Evolutionary conservation across 2,888 invertebrate genomes (phyloP).

Genomic region (Apeira syringaria): DNA sequence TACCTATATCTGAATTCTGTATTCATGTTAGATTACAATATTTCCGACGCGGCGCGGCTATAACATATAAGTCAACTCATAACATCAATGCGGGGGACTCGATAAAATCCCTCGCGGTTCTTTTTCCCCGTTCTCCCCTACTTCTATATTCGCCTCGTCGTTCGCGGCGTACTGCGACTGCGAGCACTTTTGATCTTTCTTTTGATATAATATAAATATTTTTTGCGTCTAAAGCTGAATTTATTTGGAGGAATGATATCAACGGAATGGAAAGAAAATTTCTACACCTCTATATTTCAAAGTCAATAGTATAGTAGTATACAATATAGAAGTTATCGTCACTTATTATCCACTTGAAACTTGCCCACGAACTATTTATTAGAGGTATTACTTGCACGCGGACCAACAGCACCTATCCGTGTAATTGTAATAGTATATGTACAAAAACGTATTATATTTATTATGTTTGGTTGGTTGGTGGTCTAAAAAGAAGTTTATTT

Average conservation of each 20-base stretch:
- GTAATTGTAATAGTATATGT: too few species aligned
- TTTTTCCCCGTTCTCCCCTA: constrained; percentile 39
- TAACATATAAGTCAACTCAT: constrained; percentile 56
- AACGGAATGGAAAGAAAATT: too few species aligned
- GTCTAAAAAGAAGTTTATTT: too few species aligned
- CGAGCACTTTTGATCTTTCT: constrained; percentile 70
- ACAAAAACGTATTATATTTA: too few species aligned
- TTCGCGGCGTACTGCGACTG: constrained; percentile 49
- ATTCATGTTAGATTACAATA: constrained; percentile 70
- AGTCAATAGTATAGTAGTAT: too few species aligned
- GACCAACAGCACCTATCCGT: too few species aligned
- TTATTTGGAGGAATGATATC: constrained; percentile 60
- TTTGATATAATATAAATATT: constrained; percentile 72
- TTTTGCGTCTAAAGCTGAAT: constrained; percentile 60
- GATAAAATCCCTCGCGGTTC: constrained; percentile 56
- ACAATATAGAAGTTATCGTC: too few species aligned
- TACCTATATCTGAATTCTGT: constrained; percentile 59
- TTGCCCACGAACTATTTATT: too few species aligned
- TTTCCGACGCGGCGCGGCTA: constrained; percentile 53
- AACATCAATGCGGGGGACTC: constrained; percentile 56
- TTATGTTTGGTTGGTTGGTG: too few species aligned
- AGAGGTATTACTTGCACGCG: too few species aligned
- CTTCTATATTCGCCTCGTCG: constrained; percentile 34
- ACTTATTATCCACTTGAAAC: too few species aligned
- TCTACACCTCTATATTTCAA: too few species aligned